Conservation (phyloP, 2,888 invertebrate genomes). For the Polymixis flavicincta region DNA sequence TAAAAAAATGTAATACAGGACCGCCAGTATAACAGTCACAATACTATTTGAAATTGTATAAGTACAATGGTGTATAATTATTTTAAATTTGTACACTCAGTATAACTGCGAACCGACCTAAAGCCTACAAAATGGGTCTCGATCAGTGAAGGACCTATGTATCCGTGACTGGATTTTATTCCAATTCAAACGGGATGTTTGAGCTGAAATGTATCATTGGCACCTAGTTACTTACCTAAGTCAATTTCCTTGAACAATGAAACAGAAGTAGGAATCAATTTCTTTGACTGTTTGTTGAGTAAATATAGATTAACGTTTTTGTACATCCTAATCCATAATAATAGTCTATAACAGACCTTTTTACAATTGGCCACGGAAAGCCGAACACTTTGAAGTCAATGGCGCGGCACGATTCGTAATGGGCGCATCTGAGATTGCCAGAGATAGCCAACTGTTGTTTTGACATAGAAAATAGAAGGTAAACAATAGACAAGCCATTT, state of each 20-base stretch:
- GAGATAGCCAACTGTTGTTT: slow-evolving; percentile 59
- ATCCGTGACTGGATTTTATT: neutral
- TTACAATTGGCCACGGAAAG: slow-evolving; percentile 57
- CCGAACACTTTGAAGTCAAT: slow-evolving; percentile 58
- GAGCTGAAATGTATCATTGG: neutral
- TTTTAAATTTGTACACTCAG: neutral
- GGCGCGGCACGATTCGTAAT: slow-evolving; percentile 67
- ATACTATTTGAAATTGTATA: too few relatives aligned
- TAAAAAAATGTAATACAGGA: too few relatives aligned
- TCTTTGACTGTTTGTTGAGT: slow-evolving; percentile 37
- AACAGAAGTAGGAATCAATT: slow-evolving; percentile 33
- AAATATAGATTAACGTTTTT: slow-evolving; percentile 47
- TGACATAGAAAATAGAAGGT: neutral
- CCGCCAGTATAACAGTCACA: too few relatives aligned
- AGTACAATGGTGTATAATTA: too few relatives aligned
- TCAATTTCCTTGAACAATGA: neutral
- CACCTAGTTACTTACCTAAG: neutral
- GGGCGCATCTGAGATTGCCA: slow-evolving; percentile 64
- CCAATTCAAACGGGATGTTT: neutral
- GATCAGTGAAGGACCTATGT: neutral
- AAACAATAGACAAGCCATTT: neutral
- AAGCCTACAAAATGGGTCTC: neutral
- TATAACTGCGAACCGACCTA: neutral
- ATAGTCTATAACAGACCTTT: slow-evolving; percentile 46
- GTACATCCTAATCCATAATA: slow-evolving; percentile 38